Percentiles rank a stretch among this genome's conserved stretches.
Evolutionary conservation across 2,113 vertebrate genomes (phyloP).

Genomic region (Lampris incognitus): DNA sequence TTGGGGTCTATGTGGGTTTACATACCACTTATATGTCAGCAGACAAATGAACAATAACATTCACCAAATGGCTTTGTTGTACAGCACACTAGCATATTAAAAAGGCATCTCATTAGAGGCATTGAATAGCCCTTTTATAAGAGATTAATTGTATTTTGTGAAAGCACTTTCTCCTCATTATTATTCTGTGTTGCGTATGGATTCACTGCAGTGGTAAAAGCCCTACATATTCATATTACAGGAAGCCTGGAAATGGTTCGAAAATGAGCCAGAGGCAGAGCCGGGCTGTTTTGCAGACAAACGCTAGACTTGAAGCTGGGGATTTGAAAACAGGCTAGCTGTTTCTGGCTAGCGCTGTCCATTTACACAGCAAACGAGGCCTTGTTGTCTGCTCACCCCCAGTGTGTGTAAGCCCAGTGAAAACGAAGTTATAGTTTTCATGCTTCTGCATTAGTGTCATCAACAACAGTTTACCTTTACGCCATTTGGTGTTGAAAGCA

Average conservation of each 20-base stretch:
- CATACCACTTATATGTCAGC: slow-evolving; percentile 56
- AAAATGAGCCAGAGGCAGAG: slow-evolving; percentile 49
- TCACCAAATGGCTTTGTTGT: slow-evolving; percentile 77
- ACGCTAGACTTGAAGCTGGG: slow-evolving; percentile 39
- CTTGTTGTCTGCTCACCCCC: no score
- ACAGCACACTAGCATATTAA: slow-evolving; percentile 74
- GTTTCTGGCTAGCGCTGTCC: slow-evolving; percentile 1
- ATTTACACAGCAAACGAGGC: no score
- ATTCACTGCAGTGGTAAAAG: slow-evolving; percentile 52
- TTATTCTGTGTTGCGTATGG: slow-evolving; percentile 68
- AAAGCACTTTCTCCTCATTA: slow-evolving; percentile 70
- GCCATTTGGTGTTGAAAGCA: no score
- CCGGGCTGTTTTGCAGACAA: slow-evolving; percentile 7
- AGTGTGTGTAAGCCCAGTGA: no score
- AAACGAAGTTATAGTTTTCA: no score
- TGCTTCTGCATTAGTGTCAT: no score
- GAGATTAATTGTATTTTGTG: slow-evolving; percentile 74
- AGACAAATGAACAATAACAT: slow-evolving; percentile 75
- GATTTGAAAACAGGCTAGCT: slow-evolving; percentile 12
- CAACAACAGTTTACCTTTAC: no score
- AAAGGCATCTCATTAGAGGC: slow-evolving; percentile 75
- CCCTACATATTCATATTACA: slow-evolving; percentile 63
- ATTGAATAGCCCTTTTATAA: slow-evolving; percentile 57
- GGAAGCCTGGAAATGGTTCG: slow-evolving; percentile 58
- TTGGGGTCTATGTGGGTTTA: slow-evolving; percentile 15